phyloP scores from a whole-genome alignment of 2,797 vertebrate species.

The Tragelaphus oryx region DNA sequence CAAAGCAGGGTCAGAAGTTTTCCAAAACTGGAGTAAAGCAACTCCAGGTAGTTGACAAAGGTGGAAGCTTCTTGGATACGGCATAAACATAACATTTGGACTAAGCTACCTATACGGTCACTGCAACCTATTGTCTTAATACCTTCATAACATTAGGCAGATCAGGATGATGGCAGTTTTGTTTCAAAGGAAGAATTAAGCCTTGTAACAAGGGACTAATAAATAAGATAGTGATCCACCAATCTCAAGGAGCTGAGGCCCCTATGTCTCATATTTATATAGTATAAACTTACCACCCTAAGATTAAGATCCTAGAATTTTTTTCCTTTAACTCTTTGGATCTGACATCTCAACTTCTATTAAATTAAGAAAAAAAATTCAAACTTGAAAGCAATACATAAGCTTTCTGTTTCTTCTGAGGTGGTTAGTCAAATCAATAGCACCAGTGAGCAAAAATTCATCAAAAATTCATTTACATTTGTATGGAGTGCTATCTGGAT shows the following conservation, averaged over 20 bases:
- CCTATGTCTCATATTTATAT: background rate
- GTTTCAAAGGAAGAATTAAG: background rate
- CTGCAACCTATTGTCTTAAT: background rate
- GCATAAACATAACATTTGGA: background rate
- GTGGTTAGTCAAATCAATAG: background rate
- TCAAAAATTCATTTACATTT: background rate
- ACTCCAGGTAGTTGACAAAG: background rate
- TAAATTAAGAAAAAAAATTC: background rate
- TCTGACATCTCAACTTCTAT: background rate
- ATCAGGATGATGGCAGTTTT: background rate
- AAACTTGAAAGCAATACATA: background rate
- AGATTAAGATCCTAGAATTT: background rate
- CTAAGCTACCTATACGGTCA: background rate
- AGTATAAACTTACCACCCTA: background rate
- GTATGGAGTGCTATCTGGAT: background rate
- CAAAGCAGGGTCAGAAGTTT: slow-evolving; percentile 40
- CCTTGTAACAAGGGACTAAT: background rate
- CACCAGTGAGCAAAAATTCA: background rate
- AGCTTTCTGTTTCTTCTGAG: slow-evolving; percentile 19
- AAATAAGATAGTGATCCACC: background rate
- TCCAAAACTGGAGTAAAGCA: slow-evolving; percentile 5
- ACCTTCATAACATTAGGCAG: background rate
- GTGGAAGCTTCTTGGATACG: background rate
- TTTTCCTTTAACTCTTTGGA: background rate
- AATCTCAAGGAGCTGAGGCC: background rate